Conservation (phyloP, 2,113 vertebrate genomes). For the Halichoeres trimaculatus region DNA sequence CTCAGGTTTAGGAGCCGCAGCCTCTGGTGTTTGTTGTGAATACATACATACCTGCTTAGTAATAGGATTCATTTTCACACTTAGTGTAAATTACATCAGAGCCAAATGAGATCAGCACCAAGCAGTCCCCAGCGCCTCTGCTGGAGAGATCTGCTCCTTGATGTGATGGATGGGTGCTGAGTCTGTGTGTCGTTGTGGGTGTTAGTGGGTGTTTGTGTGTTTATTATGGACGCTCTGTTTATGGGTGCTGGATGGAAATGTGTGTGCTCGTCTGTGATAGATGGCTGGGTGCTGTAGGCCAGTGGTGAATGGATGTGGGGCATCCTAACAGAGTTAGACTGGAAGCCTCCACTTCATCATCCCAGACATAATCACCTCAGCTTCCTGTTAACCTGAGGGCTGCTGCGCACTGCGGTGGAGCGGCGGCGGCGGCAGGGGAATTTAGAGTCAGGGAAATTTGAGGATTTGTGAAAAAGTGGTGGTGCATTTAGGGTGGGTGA, state of each 20-base stretch:
- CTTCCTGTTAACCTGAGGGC: slow-evolving; percentile 79
- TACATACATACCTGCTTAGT: slow-evolving; percentile 70
- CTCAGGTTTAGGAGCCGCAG: too few species aligned
- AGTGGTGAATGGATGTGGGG: slow-evolving; percentile 81
- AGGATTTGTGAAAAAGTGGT: slow-evolving; percentile 51
- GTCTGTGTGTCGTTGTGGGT: slow-evolving; percentile 46
- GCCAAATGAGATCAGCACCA: slow-evolving; percentile 74
- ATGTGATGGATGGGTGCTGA: slow-evolving; percentile 67
- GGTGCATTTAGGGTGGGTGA: slow-evolving; percentile 43
- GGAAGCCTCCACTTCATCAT: slow-evolving; percentile 84
- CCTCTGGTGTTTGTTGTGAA: slow-evolving; percentile 57
- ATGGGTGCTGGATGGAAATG: slow-evolving; percentile 68
- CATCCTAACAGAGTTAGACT: slow-evolving; percentile 81
- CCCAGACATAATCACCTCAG: slow-evolving; percentile 83
- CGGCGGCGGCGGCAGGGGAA: slow-evolving; percentile 35
- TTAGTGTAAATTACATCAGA: slow-evolving; percentile 76
- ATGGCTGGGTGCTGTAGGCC: slow-evolving; percentile 79
- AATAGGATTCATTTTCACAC: slow-evolving; percentile 77
- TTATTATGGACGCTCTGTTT: slow-evolving; percentile 60
- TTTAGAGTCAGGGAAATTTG: slow-evolving; percentile 54
- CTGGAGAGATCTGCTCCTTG: slow-evolving; percentile 63
- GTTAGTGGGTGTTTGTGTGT: slow-evolving; percentile 50
- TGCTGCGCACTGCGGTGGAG: slow-evolving; percentile 57
- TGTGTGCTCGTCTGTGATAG: slow-evolving; percentile 78
- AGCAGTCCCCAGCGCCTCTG: slow-evolving; percentile 41